Base-by-base conservation (phyloP, 2,888 invertebrate species). In the Lottia gigantea region DNA sequence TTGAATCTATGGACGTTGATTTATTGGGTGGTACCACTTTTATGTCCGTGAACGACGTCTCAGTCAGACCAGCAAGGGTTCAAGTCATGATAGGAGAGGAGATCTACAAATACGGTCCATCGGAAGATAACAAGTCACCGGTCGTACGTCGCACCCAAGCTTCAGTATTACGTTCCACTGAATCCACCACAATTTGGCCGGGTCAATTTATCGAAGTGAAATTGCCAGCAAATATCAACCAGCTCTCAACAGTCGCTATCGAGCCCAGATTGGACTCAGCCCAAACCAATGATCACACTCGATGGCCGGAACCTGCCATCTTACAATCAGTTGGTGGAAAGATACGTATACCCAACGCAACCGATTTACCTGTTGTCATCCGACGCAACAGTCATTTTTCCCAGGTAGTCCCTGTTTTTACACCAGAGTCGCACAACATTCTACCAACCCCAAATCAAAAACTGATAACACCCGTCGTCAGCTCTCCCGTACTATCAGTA, bases 321-420 rank as follows among this genome's bases (percentile, higher is more conserved):
- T 26, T 68, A 16, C 14, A 65, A 2, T 46, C 47, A n/a, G 72
- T 74, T 23, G 74, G 55, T n/a, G 66, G 67, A 16, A 74, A 66
- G n/a, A 49, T 75, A 7, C 62, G 71, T 15, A 68, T 74, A 6
- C 46, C 64, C 8, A 71, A 75, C 55, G 12, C 31, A 15, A 63
- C 75, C 45, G 46, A 31, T 16, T n/a, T 62, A 15, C 68, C 74
- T 12, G 62, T 66, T 25, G 47, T 46, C 46, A 11, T 74, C 15
- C 46, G 40, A 23, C 40, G 62, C 16, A 31, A 73, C 67, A 45
- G 64, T 19, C 72, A 73, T 45, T 62, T 70, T 25, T 72, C 62
- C 55, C 69, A 72, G 62, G 26, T 63, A 19, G n/a, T 12, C 6
- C 55, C 66, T 23, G 31, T 46, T 3, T 71, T 12, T 40, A 62